Evolutionary conservation across 2,113 vertebrate species (phyloP).

Genomic region (Myocastor coypus): DNA sequence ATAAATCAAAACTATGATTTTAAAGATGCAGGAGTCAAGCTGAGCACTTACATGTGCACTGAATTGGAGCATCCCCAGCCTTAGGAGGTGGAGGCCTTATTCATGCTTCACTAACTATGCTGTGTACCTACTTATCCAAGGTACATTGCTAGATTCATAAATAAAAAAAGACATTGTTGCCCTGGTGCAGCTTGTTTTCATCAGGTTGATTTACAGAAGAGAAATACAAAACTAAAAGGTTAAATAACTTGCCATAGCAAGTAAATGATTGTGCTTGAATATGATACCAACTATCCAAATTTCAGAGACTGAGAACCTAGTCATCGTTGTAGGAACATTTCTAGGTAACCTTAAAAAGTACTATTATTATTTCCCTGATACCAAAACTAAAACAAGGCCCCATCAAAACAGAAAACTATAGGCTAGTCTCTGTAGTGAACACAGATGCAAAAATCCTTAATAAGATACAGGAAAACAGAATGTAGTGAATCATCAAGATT

Average conservation of each 20-base stretch:
- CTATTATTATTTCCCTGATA: background rate
- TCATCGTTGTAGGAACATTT: background rate
- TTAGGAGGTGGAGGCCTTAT: background rate
- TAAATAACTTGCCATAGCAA: background rate
- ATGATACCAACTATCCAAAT: background rate
- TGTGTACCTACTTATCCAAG: background rate
- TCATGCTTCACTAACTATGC: background rate
- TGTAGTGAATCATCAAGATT: background rate
- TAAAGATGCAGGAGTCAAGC: background rate
- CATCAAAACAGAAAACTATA: background rate
- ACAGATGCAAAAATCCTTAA: background rate
- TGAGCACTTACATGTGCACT: background rate
- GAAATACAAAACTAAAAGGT: background rate
- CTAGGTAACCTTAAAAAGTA: background rate
- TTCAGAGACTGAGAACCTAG: background rate
- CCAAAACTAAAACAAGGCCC: background rate
- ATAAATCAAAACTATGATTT: background rate
- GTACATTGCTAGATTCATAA: background rate
- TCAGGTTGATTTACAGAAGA: conserved; percentile 25
- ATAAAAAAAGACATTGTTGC: background rate
- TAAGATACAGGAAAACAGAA: background rate
- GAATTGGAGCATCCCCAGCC: background rate
- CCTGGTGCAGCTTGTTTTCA: background rate
- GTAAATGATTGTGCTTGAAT: background rate
- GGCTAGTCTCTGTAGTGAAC: background rate